Conservation (phyloP, 1,140 invertebrate genomes). For the Delia radicum region DNA sequence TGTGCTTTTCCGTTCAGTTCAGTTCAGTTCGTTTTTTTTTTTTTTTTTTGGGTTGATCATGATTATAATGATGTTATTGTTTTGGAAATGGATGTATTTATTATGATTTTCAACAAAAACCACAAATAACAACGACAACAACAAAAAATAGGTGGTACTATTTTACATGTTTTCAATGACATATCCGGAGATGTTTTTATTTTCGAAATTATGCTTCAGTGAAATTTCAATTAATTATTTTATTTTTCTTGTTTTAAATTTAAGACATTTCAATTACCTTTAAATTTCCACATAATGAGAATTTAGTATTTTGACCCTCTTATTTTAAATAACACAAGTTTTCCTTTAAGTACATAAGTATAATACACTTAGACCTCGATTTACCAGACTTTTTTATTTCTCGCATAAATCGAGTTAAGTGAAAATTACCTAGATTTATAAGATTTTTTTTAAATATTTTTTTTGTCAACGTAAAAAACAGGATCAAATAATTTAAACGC, state of each 20-base stretch:
- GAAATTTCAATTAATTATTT: slow-evolving; percentile 17
- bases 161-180: neutral
- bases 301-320: too few species aligned
- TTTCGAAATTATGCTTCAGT: slow-evolving; percentile 15
- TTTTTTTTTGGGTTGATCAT: neutral
- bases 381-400: too few species aligned
- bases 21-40: neutral
- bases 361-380: too few species aligned
- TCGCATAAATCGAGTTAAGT: too few species aligned
- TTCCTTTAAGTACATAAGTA: too few species aligned
- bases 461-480: too few species aligned
- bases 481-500: too few species aligned
- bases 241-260: neutral
- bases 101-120: neutral
- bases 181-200: neutral
- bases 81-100: neutral
- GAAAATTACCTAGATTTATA: too few species aligned
- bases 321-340: too few species aligned
- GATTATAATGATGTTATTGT: slow-evolving; percentile 2
- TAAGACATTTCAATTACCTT: neutral
- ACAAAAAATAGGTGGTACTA: neutral
- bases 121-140: neutral
- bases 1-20: too few species aligned
- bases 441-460: too few species aligned
- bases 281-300: too few species aligned